Conservation (phyloP, 2,113 vertebrate genomes). For the Tyto alba region DNA sequence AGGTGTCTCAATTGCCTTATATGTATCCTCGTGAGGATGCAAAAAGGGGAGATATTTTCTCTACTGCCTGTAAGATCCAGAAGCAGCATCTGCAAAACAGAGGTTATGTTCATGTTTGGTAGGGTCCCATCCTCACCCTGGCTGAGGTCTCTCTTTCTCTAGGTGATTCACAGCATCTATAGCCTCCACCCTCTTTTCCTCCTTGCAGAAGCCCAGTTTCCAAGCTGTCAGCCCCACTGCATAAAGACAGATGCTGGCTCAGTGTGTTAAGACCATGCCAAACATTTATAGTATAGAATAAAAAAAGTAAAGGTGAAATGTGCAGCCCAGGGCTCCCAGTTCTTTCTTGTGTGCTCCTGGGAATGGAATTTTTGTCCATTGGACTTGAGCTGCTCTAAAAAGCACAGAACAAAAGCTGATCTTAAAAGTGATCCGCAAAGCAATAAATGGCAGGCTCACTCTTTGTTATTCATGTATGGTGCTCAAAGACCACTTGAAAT, state of each 20-base stretch:
- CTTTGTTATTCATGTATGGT: conserved; percentile 60
- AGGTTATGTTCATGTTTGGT: not conserved
- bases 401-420: conserved; percentile 55
- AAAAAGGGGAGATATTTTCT: not conserved
- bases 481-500: conserved; percentile 60
- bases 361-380: conserved; percentile 60
- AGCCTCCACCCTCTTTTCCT: not conserved
- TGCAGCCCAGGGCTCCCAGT: conserved; percentile 33
- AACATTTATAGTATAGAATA: conserved; percentile 6
- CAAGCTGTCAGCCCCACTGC: not conserved
- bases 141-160: not conserved
- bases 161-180: not conserved
- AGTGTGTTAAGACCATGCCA: not conserved
- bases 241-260: not conserved
- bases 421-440: conserved; percentile 59
- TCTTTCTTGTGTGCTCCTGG: conserved; percentile 59
- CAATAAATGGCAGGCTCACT: conserved; percentile 54
- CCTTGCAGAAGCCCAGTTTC: not conserved
- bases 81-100: not conserved
- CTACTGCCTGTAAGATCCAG: not conserved
- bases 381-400: conserved; percentile 40
- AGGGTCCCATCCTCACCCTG: not conserved
- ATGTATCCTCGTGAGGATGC: not conserved
- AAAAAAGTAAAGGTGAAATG: conserved; percentile 56
- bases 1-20: not conserved